Evolutionary conservation across 2,888 invertebrate genomes (phyloP).

Genomic region (Malthinus flaveolus): DNA sequence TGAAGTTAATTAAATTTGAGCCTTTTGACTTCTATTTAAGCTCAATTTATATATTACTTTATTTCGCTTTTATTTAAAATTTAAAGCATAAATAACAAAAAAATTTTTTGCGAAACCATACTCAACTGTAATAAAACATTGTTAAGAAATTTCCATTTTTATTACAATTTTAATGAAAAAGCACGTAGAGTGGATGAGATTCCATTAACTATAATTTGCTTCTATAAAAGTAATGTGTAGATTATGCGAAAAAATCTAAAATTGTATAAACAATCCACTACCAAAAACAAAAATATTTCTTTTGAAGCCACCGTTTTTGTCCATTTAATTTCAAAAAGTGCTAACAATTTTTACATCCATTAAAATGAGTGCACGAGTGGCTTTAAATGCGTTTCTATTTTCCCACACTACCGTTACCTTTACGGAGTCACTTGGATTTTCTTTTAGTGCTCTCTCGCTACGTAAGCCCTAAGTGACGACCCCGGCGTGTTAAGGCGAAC

Average conservation of each 20-base stretch:
- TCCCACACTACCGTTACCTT: too few species aligned
- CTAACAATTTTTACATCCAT: too few species aligned
- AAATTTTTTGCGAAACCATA: constrained; percentile 15
- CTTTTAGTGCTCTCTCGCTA: too few species aligned
- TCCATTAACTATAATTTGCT: constrained; percentile 42
- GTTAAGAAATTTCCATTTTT: constrained; percentile 45
- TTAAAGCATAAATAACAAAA: not conserved
- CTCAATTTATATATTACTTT: too few species aligned
- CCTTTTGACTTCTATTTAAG: too few species aligned
- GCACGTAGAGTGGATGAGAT: constrained; percentile 41
- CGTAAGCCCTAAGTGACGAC: too few species aligned
- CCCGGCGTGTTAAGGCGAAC: too few species aligned
- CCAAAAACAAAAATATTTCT: not conserved
- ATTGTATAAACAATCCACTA: constrained; percentile 16
- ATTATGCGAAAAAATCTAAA: constrained; percentile 36
- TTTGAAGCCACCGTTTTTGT: not conserved
- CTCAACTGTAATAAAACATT: constrained; percentile 20
- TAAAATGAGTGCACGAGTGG: too few species aligned
- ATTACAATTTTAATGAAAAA: constrained; percentile 46
- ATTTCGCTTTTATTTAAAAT: not conserved
- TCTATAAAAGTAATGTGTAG: constrained; percentile 36
- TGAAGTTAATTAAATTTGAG: too few species aligned
- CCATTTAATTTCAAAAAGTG: not conserved
- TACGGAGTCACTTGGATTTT: too few species aligned
- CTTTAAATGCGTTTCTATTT: too few species aligned